Base-by-base conservation (phyloP, 2,888 invertebrate species). In the Bembecia ichneumoniformis region DNA sequence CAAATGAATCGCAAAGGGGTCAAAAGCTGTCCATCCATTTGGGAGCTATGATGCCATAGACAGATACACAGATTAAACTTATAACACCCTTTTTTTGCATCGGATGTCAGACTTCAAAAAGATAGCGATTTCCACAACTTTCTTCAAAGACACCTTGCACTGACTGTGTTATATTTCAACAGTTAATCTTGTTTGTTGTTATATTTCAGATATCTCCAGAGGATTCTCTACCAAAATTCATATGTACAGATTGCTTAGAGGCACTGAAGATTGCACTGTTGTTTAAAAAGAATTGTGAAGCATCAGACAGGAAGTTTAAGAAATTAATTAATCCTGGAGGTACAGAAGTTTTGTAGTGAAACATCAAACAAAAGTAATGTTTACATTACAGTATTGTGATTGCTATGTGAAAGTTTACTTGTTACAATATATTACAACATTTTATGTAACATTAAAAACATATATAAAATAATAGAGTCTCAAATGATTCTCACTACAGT, bases 191-290 rank as follows among this genome's bases (percentile, higher is more conserved):
- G 14, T 9, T 45, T 47, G 51, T 49, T 40, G 43, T 49, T 28
- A 16, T 40, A 35, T 78, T 74, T 50, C 64, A 86, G 87, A 75
- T 87, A 52, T 73, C 68, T 55, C 54, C 62, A 44, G 75, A 81
- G 68, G 87, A 87, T 63, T 73, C 83, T 9, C 58, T 86, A 40
- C 87, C 86, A 15, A 86, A 87, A 62, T 86, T 67, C 52, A 87
- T 87, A 48, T 87, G 87, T 56, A 69, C 68, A 47, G 73, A 78
- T 47, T 87, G 87, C 56, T 59, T 84, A 34, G 77, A 79, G 51
- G 68, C 71, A 40, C 57, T 87, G n/a, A 79, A 74, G 53, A 58
- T 69, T 55, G 74, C 81, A 4, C 49, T 86, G 51, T 67, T 65
- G 49, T 84, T 87, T 52, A 86, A 82, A 57, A 77, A 60, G 55